Evolutionary conservation across 2,797 vertebrate genomes (phyloP), one percentile per base, ranked within the genome.

Genomic region (Acanthis flammea): DNA sequence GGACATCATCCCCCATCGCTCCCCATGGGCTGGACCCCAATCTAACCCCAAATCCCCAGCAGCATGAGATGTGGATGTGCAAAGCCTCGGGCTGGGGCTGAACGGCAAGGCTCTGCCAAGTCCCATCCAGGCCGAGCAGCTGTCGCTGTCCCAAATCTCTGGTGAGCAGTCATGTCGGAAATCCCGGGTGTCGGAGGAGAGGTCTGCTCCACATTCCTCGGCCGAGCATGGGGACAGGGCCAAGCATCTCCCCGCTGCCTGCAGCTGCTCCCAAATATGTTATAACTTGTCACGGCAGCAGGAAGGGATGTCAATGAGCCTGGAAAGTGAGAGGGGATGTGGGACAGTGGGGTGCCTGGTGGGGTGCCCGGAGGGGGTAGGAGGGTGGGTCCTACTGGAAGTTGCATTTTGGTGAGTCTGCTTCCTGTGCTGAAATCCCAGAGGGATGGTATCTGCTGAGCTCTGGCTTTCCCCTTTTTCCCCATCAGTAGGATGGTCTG

Each of bases 241-340:
- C 97, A 96, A 96, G 97, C 97, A 97, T 97, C 97, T 96, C 95
- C 95, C 80, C n/a, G 53, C 95, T n/a, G 96, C 96, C 96, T 97
- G 96, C 99, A 99, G 99, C 99, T 99, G 99, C 98, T 98, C 97
- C 90, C 97, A 98, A 99, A 99, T 99, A 97, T 99, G 98, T 99
- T 98, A 98, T 9, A 95, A 98, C 98, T 98, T 98, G 98, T 98
- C 98, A 98, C 97, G 94, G 93, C 5, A 23, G 96, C 96, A 97
- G 96, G 97, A 97, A 97, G 96, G 97, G 97, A 96, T 94, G 94
- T 89, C 55, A 63, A 68, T 41, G 48, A 94, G 92, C 70, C 62
- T 87, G 94, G 92, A 94, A 90, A 57, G 68, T 1, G 4, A 66
- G 78, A 86, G 60, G 74, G 77, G 83, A 75, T 5, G 23, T 1